Conservation (phyloP, 2,113 vertebrate species). For the Calidris pugnax region DNA sequence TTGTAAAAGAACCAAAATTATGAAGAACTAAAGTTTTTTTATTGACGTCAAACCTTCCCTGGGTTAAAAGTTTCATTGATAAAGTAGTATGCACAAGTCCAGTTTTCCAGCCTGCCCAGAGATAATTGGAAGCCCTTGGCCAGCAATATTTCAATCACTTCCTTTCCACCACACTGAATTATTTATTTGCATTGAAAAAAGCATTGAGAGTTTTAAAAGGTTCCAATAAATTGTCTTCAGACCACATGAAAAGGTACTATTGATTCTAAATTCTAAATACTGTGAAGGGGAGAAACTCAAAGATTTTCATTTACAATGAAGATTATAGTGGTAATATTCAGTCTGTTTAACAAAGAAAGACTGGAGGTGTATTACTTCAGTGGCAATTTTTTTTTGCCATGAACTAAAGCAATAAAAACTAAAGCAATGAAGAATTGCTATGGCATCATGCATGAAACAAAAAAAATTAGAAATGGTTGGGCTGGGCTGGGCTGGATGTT, state of each 20-base stretch:
- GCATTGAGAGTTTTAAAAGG: background rate
- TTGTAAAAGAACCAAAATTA: background rate
- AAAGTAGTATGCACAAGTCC: background rate
- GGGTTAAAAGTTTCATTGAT: background rate
- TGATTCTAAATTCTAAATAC: conserved; percentile 26
- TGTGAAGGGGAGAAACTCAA: background rate
- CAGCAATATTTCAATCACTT: conserved; percentile 6
- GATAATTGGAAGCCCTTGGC: background rate
- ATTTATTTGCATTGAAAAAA: conserved; percentile 42
- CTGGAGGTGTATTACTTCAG: background rate
- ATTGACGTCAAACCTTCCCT: background rate
- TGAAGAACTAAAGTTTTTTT: background rate
- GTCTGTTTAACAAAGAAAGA: background rate
- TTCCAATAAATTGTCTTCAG: conserved; percentile 40
- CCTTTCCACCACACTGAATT: conserved; percentile 22
- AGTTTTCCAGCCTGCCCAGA: background rate
- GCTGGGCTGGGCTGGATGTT: background rate
- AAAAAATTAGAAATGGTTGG: background rate
- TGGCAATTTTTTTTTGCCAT: background rate
- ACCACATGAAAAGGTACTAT: background rate
- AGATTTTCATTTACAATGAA: background rate
- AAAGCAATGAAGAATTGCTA: background rate
- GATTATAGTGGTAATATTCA: background rate
- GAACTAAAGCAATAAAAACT: background rate
- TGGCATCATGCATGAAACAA: background rate